These are phyloP conservation scores for Actinia tenebrosa DNA, from an alignment of 64 coral and sea anemone species.

Conservation along the genomic window DNA sequence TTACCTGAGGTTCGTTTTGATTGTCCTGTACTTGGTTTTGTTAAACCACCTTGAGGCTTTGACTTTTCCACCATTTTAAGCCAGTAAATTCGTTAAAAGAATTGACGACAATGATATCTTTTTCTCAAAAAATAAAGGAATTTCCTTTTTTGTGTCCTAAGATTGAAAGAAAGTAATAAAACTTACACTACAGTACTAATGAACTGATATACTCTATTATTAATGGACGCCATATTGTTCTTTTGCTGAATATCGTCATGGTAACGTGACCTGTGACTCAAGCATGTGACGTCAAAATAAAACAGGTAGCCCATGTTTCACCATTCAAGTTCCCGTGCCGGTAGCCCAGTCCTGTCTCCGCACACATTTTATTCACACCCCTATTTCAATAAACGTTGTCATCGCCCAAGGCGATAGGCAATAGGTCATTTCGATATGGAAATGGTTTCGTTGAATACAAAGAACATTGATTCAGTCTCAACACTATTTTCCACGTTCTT, in stretches of 20 bases:
- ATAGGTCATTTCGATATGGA: too few species aligned
- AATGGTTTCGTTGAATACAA: too few species aligned
- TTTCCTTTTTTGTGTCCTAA: neutral
- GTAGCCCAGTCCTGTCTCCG: too few species aligned
- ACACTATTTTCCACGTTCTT: too few species aligned
- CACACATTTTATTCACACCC: too few species aligned
- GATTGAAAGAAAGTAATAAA: neutral
- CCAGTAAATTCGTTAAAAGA: neutral
- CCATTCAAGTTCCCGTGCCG: too few species aligned
- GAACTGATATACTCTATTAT: neutral
- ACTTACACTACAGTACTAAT: neutral
- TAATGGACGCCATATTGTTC: slow-evolving; percentile 8
- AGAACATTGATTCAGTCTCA: too few species aligned
- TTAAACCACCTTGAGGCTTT: neutral
- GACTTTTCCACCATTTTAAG: neutral
- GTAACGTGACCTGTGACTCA: neutral
- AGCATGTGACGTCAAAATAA: neutral
- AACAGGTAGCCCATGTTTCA: neutral
- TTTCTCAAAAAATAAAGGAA: neutral
- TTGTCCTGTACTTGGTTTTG: neutral
- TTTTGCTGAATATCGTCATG: slow-evolving; percentile 13
- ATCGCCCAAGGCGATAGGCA: too few species aligned
- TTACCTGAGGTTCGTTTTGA: neutral
- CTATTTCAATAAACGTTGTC: too few species aligned
- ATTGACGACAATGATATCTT: neutral